Evolutionary conservation across 2,888 invertebrate species (phyloP), one percentile per base, ranked within the genome.

Genomic region (Torymus texanus): DNA sequence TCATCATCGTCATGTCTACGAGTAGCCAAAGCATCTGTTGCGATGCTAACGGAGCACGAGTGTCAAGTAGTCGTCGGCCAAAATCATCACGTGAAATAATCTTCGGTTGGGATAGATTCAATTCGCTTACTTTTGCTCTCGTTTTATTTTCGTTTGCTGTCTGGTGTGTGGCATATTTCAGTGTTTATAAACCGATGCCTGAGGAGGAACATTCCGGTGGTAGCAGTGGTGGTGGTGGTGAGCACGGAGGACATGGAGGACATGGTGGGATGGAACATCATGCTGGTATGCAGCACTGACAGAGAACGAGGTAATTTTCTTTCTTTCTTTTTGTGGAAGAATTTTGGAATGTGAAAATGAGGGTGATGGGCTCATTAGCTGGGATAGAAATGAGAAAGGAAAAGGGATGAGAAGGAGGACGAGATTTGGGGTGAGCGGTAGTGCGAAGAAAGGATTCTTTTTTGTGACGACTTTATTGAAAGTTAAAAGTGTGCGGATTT

Each of bases 51-150:
- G 13, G 65, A 0, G 41, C 66, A 12, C 21, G 41, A 51, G 50
- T 16, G 61, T 16, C n/a, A 13, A 4, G 14, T 2, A 59, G 29
- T 1, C 0, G 41, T 41, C 41, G 41, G 53, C 55, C 65, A 3
- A 80, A 71, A 50, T 72, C 78, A 13, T 12, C 75, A 4, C 18
- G 53, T 13, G 80, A 85, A 14, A 80, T 86, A 14, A 83, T 88
- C 67, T 79, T 88, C 1, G 86, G 88, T 4, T 88, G 89, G 89
- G 84, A 88, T 56, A 85, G 71, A 82, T 88, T 88, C 29, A 88
- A 86, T 70, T 59, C 81, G 5, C 65, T 76, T 50, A 76, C 83
- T 1, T 83, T 85, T 14, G 18, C 83, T 2, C 0, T 84, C 2
- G 74, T 88, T 5, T 14, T 86, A 0, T 3, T 80, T 0, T 82